Conservation (phyloP, 2,888 invertebrate genomes). For the Apomyelois bistriatella region DNA sequence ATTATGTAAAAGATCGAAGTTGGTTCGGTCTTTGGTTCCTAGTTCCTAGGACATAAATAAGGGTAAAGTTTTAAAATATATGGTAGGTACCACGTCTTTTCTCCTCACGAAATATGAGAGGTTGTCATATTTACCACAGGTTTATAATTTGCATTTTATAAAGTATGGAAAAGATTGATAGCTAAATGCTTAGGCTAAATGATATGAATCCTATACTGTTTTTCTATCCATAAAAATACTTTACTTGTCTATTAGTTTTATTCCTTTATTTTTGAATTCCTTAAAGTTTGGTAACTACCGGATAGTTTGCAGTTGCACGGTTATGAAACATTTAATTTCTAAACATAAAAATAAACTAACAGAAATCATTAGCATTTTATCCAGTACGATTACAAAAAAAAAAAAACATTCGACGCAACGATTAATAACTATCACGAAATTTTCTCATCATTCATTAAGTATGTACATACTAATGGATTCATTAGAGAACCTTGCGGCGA, state of each 20-base stretch:
- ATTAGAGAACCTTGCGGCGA: constrained; percentile 24
- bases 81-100: too few species aligned
- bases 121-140: too few species aligned
- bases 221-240: neutral
- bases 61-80: too few species aligned
- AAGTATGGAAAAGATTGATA: too few species aligned
- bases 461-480: constrained; percentile 28
- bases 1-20: too few species aligned
- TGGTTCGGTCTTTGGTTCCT: too few species aligned
- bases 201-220: too few species aligned
- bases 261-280: neutral
- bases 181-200: too few species aligned
- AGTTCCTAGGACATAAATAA: too few species aligned
- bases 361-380: constrained; percentile 13
- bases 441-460: constrained; percentile 28
- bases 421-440: constrained; percentile 25
- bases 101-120: too few species aligned
- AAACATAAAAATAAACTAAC: neutral
- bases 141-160: too few species aligned
- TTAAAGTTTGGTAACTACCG: neutral
- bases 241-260: too few species aligned
- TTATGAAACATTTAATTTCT: constrained; percentile 2
- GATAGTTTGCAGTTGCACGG: neutral
- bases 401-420: constrained; percentile 18
- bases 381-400: constrained; percentile 17